These are phyloP conservation scores for Ciona savignyi DNA, from an alignment of 23 tunicate genomes.

Conservation along the genomic window DNA sequence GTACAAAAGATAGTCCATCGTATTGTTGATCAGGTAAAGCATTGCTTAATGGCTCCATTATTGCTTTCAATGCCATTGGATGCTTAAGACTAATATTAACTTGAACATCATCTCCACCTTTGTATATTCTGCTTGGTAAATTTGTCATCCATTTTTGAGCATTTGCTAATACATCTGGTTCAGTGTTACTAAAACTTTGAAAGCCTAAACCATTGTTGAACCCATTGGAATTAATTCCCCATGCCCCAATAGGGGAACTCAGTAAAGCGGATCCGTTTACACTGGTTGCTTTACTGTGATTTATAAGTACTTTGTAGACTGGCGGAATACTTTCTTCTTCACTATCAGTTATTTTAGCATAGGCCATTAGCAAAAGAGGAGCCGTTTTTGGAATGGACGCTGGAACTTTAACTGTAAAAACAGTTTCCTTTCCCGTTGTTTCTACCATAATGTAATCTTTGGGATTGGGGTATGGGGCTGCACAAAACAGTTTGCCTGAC, in stretches of 20 bases:
- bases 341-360: constrained; percentile 10
- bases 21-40: not conserved
- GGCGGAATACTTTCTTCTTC: not conserved
- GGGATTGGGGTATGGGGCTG: not conserved
- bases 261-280: not conserved
- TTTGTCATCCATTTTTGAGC: not conserved
- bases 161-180: not conserved
- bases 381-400: not conserved
- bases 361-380: constrained; percentile 10
- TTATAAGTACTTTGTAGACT: not conserved
- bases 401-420: constrained; percentile 25
- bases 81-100: not conserved
- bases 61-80: not conserved
- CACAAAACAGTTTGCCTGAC: constrained; percentile 4
- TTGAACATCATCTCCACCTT: constrained; percentile 38
- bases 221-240: not conserved
- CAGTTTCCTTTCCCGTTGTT: constrained; percentile 20
- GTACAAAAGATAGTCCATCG: not conserved
- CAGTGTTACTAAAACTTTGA: not conserved
- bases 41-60: not conserved
- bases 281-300: not conserved
- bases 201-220: not conserved
- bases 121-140: constrained; percentile 20
- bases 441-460: constrained; percentile 2
- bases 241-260: not conserved